phyloP scores from a whole-genome alignment of 2,888 invertebrate genomes.

The Ellobium chinense region DNA sequence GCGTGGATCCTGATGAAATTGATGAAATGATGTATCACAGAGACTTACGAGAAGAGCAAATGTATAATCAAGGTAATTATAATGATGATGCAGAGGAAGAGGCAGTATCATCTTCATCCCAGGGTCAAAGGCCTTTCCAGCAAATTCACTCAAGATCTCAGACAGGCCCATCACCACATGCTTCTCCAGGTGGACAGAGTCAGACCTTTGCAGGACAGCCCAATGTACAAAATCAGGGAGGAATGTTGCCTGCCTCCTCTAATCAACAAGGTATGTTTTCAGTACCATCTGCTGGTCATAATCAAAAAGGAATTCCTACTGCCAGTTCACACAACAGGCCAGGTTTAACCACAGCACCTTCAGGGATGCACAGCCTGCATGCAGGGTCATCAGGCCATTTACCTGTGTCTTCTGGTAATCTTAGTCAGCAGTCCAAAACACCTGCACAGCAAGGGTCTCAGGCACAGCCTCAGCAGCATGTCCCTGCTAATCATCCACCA shows the following conservation, averaged over 20 bases:
- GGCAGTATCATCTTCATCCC: slow-evolving; percentile 39
- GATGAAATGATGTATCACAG: slow-evolving; percentile 28
- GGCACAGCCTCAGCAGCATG: not conserved
- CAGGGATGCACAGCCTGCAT: not conserved
- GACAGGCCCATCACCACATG: not conserved
- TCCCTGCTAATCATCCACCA: not conserved
- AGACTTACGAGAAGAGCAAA: not conserved
- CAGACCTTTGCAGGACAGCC: not conserved
- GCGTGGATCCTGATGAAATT: slow-evolving; percentile 37
- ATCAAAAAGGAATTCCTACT: not conserved
- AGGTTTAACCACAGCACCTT: not conserved
- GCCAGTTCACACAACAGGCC: not conserved
- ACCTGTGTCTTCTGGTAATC: not conserved
- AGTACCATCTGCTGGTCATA: slow-evolving; percentile 19
- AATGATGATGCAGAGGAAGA: slow-evolving; percentile 14
- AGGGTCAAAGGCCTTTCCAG: slow-evolving; percentile 6
- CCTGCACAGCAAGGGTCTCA: not conserved
- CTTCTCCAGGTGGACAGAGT: not conserved
- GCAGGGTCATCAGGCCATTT: not conserved
- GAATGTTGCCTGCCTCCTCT: not conserved
- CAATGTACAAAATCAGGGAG: slow-evolving; percentile 2
- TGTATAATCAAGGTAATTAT: slow-evolving; percentile 16
- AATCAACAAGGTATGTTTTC: not conserved
- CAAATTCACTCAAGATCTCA: slow-evolving; percentile 9
- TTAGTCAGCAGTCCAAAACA: not conserved